A percentile compares a stretch with the other conserved stretches of the same genome.
Evolutionary conservation across 2,888 invertebrate genomes (phyloP).

Genomic region (Cephus rjabovi): DNA sequence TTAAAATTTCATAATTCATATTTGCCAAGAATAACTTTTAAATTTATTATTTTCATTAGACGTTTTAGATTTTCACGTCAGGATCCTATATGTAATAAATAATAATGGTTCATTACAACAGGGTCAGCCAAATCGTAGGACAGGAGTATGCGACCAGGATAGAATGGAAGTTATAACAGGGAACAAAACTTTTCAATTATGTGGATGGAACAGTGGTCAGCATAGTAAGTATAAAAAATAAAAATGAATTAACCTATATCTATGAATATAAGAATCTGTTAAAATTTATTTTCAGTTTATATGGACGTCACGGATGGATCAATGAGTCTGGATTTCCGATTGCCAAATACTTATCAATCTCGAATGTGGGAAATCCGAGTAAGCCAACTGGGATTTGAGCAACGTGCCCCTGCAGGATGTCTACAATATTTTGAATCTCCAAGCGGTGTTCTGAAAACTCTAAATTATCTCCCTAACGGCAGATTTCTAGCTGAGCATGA

Average conservation of each 20-base stretch:
- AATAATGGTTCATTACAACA: constrained; percentile 47
- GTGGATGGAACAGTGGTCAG: constrained; percentile 87
- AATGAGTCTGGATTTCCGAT: constrained; percentile 67
- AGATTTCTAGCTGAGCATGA: constrained; percentile 83
- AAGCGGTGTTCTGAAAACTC: constrained; percentile 77
- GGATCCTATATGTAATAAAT: neutral
- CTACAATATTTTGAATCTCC: constrained; percentile 77
- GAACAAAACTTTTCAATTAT: constrained; percentile 71
- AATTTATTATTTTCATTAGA: neutral
- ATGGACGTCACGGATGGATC: constrained; percentile 74
- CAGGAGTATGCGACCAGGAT: constrained; percentile 84
- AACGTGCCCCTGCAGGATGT: constrained; percentile 82
- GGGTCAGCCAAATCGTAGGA: constrained; percentile 85
- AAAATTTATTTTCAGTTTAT: constrained; percentile 71
- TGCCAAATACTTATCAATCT: constrained; percentile 74
- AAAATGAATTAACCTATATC: neutral
- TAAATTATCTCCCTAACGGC: constrained; percentile 86
- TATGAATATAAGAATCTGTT: neutral
- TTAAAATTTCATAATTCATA: neutral
- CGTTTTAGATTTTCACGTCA: neutral
- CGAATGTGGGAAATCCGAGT: constrained; percentile 85
- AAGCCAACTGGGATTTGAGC: constrained; percentile 81
- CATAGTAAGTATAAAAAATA: constrained; percentile 73
- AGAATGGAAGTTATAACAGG: constrained; percentile 64
- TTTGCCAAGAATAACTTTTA: neutral